Base-by-base conservation (phyloP, 2,888 invertebrate species). In the Harmothoe impar region DNA sequence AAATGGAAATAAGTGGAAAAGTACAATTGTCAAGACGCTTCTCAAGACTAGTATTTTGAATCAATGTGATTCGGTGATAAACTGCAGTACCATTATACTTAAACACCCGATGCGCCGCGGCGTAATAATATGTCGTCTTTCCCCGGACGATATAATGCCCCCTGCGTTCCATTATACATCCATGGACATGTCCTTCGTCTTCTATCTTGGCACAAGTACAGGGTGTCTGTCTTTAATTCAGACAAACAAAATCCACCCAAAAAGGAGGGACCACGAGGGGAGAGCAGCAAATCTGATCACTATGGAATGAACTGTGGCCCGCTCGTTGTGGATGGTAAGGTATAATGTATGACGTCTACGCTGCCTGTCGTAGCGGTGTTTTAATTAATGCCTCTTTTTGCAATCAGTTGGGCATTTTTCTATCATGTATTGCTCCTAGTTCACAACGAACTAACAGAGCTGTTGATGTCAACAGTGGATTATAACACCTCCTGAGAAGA, bases 21-120 rank as follows among this genome's bases (percentile, higher is more conserved):
- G 72, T 72, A 29, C 72, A 72, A 72, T 72, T 72, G 72, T 72
- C 72, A 62, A 62, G 62, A 62, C 62, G 62, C n/a, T 62, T 62
- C 62, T 72, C 72, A 72, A 72, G 72, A 72, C 72, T 72, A 72
- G 72, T 72, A 20, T 43, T 43, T 3, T 72, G 72, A 72, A 72
- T 72, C 72, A 72, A 72, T 72, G 25, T 72, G 72, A 72, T 72
- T 72, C 72, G 20, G 29, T 29, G 3, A 62, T 72, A 72, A n/a
- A 25, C 72, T 72, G 72, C 29, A 72, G 25, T 72, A 29, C 62
- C 43, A 43, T 43, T 43, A 7, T 43, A 43, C 43, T 43, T 43
- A 43, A 62, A 20, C 5, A 20, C 20, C 15, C 10, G 23, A 62
- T 12, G 62, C 62, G 23, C n/a, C n/a, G n/a, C n/a, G n/a, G n/a